Evolutionary conservation across 2,113 vertebrate species (phyloP), one percentile per base, ranked within the genome.

Genomic region (Ceyx margarethae): DNA sequence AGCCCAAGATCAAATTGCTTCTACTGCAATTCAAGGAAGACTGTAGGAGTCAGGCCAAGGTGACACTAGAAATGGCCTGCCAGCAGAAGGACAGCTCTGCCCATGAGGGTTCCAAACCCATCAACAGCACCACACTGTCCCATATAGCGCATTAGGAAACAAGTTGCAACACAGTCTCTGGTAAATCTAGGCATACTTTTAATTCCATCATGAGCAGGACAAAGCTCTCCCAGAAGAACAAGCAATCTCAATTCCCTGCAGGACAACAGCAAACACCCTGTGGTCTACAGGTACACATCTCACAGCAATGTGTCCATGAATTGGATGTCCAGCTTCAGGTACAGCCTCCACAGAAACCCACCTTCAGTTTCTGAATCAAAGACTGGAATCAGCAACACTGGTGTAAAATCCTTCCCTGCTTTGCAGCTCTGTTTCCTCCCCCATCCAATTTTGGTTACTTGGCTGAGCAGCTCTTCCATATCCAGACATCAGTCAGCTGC

Each of bases 111-210:
- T 23, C 22, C 10, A 56, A 76, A 65, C 6, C 2, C 40, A 72
- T 5, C 2, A 1, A 21, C 23, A 60, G 28, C 57, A 17, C 15
- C 17, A 22, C 8, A 64, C 6, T 11, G 9, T 43, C 33, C 43
- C 40, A 67, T 51, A 66, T 3, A 69, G 2, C 3, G 5, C 9
- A 11, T 20, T 65, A 35, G 31, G 26, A 61, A 94, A 73, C 35
- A 57, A 29, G n/a, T 21, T 56, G 1, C 2, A 33, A 20, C 0
- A 0, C 0, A 0, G 42, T 62, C 17, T 51, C 9, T 33, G 33
- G 7, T 35, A 61, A 85, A 53, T n/a, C 14, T 29, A 15, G 5
- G 15, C 45, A 28, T 20, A 43, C 6, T 2, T 9, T 64, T 46
- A 75, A 81, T 60, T 54, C 31, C 48, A 58, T 0, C 4, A 10